Evolutionary conservation across 2,113 vertebrate species (phyloP), one percentile per base, ranked within the genome.

Genomic region (Phainopepla nitens): DNA sequence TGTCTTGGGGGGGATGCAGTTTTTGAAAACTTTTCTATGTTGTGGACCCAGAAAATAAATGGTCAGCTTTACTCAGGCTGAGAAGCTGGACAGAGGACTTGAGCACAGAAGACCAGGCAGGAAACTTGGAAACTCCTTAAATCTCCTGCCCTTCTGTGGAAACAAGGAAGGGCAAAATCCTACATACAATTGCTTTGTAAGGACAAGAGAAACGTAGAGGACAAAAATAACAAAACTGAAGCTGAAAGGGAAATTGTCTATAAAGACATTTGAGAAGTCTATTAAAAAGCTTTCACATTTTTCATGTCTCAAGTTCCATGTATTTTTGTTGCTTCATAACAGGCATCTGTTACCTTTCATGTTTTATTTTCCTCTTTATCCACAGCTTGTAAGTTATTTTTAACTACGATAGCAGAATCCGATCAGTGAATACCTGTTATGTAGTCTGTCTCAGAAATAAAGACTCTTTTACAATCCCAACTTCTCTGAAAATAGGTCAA

Each of bases 191-290:
- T 27, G 36, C 41, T 90, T 96, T 51, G 29, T 73, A 42, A 79
- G 29, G 69, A 70, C 41, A 78, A 31, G 42, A 82, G 71, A 87
- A 97, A 45, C 12, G 42, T 0, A 19, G 25, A 51, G 29, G 12
- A 72, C 62, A 61, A 75, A 95, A 90, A 93, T n/a, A 95, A 81
- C 90, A 93, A 97, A 97, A 98, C 83, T 19, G 97, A 98, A 99
- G 98, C 95, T 96, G 97, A 98, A 99, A 98, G 95, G 94, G 90
- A 89, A 88, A 69, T 36, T 96, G 93, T 82, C 94, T 97, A 60
- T 90, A 87, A 96, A 98, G 91, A 75, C 95, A 98, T 96, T 96
- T 98, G 98, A 97, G 94, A 96, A 96, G 93, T 91, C 95, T 88
- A 82, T 76, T 93, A 85, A 95, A 94, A 96, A 95, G 93, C 18